Evolutionary conservation across 2,113 vertebrate genomes (phyloP).

Genomic region (Varanus komodoensis): DNA sequence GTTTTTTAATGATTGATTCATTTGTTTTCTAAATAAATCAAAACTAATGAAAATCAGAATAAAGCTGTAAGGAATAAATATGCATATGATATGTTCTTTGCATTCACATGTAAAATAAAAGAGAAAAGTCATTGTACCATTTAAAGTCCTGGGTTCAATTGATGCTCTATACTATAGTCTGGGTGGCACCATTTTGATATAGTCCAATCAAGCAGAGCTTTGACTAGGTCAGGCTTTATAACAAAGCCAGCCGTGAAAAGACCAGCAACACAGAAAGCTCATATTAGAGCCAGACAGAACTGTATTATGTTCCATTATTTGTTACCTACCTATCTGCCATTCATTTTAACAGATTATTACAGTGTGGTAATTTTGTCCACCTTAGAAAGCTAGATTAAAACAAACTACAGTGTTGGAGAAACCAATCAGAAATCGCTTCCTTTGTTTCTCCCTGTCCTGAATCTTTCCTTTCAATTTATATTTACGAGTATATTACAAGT

Average conservation of each 20-base stretch:
- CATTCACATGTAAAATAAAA: constrained; percentile 4
- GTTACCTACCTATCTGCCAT: not conserved
- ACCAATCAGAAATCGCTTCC: constrained; percentile 7
- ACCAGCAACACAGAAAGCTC: no score
- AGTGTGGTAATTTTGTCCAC: not conserved
- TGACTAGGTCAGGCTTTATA: no score
- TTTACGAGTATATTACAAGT: not conserved
- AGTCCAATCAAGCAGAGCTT: no score
- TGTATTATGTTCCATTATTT: not conserved
- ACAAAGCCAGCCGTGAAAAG: no score
- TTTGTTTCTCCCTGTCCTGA: constrained; percentile 17
- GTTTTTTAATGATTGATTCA: constrained; percentile 37
- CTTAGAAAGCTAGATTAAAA: not conserved
- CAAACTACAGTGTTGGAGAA: not conserved
- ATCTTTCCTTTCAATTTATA: not conserved
- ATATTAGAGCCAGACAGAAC: no score
- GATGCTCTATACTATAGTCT: no score
- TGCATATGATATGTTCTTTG: constrained; percentile 8
- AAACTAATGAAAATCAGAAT: constrained; percentile 2
- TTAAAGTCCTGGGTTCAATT: no score
- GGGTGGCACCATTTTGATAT: no score
- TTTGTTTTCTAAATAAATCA: constrained; percentile 45
- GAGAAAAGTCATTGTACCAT: no score
- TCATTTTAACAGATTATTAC: not conserved
- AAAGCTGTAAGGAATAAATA: constrained; percentile 9